These are phyloP conservation scores for Ostrea edulis DNA, from an alignment of 1,140 invertebrate genomes.

Conservation along the genomic window DNA sequence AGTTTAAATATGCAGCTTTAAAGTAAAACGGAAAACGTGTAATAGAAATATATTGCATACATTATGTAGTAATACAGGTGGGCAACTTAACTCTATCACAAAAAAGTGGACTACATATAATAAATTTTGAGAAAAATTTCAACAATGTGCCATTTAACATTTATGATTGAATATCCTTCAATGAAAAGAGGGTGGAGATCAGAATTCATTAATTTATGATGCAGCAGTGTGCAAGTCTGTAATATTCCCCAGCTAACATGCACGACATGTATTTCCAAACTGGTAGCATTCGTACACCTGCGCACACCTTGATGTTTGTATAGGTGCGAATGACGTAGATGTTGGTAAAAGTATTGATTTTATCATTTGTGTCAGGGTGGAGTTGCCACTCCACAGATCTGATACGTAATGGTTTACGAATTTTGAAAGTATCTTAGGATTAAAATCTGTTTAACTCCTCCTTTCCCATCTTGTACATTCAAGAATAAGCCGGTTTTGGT, in stretches of 20 bases:
- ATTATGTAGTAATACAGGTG: too few relatives aligned
- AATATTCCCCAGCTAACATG: neutral
- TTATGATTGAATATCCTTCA: constrained; percentile 17
- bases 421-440: constrained; percentile 5
- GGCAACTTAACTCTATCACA: too few relatives aligned
- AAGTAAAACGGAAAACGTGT: too few relatives aligned
- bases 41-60: too few relatives aligned
- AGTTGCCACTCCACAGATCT: constrained; percentile 16
- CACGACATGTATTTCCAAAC: neutral
- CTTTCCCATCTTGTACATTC: neutral
- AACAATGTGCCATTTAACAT: constrained; percentile 11
- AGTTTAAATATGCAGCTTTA: too few relatives aligned
- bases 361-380: constrained; percentile 12
- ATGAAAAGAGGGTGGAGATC: constrained; percentile 7
- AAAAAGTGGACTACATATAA: neutral
- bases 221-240: constrained; percentile 3
- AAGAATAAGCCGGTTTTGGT: neutral
- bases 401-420: constrained; percentile 21
- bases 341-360: constrained; percentile 30
- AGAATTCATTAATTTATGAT: constrained; percentile 11
- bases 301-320: neutral
- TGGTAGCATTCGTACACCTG: neutral
- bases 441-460: neutral
- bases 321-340: constrained; percentile 21
- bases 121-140: constrained; percentile 10